Evolutionary conservation across 2,113 vertebrate genomes (phyloP).

Genomic region (Puma concolor): DNA sequence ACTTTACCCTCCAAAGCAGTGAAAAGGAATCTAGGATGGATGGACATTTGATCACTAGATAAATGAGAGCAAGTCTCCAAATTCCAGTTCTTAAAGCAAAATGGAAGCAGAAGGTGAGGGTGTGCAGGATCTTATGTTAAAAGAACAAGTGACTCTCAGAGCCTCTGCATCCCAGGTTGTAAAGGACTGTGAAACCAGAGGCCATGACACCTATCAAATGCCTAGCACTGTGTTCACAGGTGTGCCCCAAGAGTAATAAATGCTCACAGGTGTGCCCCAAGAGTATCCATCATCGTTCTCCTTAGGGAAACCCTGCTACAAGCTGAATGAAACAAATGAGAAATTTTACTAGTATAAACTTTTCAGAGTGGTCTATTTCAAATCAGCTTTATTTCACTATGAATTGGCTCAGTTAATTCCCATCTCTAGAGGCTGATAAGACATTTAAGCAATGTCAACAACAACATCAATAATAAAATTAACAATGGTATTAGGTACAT

Average conservation of each 20-base stretch:
- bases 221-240: neutral
- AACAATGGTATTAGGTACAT: neutral
- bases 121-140: neutral
- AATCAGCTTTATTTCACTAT: neutral
- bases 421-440: neutral
- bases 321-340: neutral
- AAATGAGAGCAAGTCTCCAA: neutral
- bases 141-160: neutral
- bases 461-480: slow-evolving; percentile 49
- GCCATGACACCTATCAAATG: neutral
- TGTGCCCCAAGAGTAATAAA: neutral
- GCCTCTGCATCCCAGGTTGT: neutral
- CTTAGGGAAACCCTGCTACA: neutral
- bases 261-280: neutral
- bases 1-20: neutral
- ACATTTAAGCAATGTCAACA: slow-evolving; percentile 53
- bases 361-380: neutral
- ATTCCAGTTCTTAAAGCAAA: neutral
- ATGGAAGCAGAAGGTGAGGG: neutral
- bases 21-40: neutral
- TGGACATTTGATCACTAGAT: neutral
- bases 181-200: neutral
- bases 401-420: slow-evolving; percentile 30
- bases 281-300: neutral
- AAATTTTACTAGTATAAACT: neutral